Evolutionary conservation across 2,888 invertebrate genomes (phyloP).

Genomic region (Itoplectis maculator): DNA sequence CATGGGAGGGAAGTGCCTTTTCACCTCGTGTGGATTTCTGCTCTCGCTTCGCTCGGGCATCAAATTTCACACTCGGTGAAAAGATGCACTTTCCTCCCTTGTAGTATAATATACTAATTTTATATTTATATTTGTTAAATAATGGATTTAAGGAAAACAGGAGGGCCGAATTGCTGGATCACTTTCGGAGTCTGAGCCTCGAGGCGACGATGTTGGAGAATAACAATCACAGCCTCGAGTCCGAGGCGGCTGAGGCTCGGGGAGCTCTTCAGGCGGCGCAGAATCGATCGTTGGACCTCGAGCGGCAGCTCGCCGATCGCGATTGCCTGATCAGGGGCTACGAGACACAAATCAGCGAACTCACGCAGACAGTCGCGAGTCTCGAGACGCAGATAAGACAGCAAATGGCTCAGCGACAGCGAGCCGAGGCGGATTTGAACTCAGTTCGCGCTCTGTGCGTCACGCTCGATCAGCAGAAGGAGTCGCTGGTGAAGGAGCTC

Average conservation of each 20-base stretch:
- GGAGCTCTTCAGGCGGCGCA: slow-evolving; percentile 86
- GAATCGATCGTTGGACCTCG: slow-evolving; percentile 88
- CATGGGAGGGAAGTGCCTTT: too few species aligned
- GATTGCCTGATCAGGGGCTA: slow-evolving; percentile 86
- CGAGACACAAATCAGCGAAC: slow-evolving; percentile 86
- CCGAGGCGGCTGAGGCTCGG: slow-evolving; percentile 90
- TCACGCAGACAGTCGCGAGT: slow-evolving; percentile 85
- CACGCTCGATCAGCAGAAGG: slow-evolving; percentile 89
- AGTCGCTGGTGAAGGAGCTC: slow-evolving; percentile 87
- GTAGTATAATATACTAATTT: too few species aligned
- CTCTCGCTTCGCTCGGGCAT: too few species aligned
- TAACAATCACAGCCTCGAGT: slow-evolving; percentile 92
- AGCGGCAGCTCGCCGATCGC: slow-evolving; percentile 87
- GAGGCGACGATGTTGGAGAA: slow-evolving; percentile 92
- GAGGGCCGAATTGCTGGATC: slow-evolving; percentile 92
- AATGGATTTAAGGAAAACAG: slow-evolving; percentile 88
- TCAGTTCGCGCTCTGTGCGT: slow-evolving; percentile 87
- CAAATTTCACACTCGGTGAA: too few species aligned
- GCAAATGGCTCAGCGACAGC: slow-evolving; percentile 86
- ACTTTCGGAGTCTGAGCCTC: slow-evolving; percentile 91
- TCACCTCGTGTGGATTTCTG: too few species aligned
- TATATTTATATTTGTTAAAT: too few species aligned
- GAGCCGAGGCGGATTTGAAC: slow-evolving; percentile 87
- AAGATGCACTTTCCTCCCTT: too few species aligned
- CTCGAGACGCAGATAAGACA: slow-evolving; percentile 89